Conservation (phyloP, 2,797 vertebrate species). For the Liparis tanakae region DNA sequence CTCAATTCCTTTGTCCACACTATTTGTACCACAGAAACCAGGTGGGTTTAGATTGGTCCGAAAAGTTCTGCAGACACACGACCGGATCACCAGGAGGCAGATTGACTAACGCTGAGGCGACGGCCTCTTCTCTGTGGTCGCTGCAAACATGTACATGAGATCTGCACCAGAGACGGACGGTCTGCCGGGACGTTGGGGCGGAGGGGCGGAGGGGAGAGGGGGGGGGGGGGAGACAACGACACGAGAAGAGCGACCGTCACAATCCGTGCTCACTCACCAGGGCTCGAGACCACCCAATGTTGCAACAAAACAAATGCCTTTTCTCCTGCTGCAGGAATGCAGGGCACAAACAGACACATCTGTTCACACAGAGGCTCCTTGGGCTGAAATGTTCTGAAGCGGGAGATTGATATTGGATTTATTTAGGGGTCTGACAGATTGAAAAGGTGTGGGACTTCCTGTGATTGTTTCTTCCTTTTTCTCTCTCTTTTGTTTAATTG, state of each 20-base stretch:
- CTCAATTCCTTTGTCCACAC: neutral
- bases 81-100: conserved; percentile 2
- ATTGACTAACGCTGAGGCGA: neutral
- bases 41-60: neutral
- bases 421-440: neutral
- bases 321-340: conserved; percentile 16
- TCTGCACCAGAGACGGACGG: neutral
- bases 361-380: neutral
- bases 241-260: neutral
- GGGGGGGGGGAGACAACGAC: neutral
- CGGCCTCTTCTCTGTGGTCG: neutral
- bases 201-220: neutral
- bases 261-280: neutral
- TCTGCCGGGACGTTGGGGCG: neutral
- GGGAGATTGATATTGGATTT: conserved; percentile 15
- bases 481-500: neutral
- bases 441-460: conserved; percentile 2
- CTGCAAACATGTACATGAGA: conserved; percentile 10
- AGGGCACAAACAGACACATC: neutral
- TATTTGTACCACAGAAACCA: neutral
- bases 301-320: conserved; percentile 11
- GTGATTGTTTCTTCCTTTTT: neutral
- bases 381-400: neutral
- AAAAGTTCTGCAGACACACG: neutral
- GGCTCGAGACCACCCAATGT: conserved; percentile 15